Base-by-base conservation (phyloP, 1,140 invertebrate genomes). In the Geopemphigus sp. region DNA sequence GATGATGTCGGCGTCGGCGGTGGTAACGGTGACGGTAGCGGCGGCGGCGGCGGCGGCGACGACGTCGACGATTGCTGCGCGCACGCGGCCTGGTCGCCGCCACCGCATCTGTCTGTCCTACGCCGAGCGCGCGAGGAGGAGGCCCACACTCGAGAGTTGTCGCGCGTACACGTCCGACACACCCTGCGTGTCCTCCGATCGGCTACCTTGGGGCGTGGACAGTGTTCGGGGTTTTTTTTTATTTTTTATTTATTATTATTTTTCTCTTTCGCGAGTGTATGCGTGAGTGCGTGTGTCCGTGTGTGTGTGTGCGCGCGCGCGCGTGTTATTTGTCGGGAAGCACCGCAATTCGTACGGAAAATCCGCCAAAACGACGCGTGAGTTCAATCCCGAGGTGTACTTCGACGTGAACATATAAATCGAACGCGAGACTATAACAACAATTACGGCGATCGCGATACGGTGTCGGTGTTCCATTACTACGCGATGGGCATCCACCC, bases 131-230 rank as follows among this genome's bases (percentile, higher is more conserved):
- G 32, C 47, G 24, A 72, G 50, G 74, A 76, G 74, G 74, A 61
- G 56, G 74, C 74, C 22, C 47, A 63, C 59, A 72, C 74, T 78
- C 74, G 74, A 78, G 74, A 63, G 74, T 78, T 78, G 74, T 78
- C 74, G 74, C 74, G 74, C 74, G 74, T 78, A 59, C 74, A 78
- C 74, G 74, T 78, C 22, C 74, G 74, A 78, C 74, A 78, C 74
- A 78, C 74, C 74, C 74, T 78, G 74, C 74, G 74, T 47, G 74
- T 78, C 57, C 74, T 78, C 74, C 56, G 74, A 0, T 59, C 57
- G 57, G 56, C 74, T 22, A 61, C 54, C 74, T 78, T 63, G 74
- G 74, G 74, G 74, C 74, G 74, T 78, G 74, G 74, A 78, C 74
- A 78, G 57, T 50, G 74, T 61, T 59, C 47, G 22, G 72, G 0